These are phyloP conservation scores for Callyntrura sp. DNA, from an alignment of 2,888 invertebrate genomes.

Conservation along the genomic window DNA sequence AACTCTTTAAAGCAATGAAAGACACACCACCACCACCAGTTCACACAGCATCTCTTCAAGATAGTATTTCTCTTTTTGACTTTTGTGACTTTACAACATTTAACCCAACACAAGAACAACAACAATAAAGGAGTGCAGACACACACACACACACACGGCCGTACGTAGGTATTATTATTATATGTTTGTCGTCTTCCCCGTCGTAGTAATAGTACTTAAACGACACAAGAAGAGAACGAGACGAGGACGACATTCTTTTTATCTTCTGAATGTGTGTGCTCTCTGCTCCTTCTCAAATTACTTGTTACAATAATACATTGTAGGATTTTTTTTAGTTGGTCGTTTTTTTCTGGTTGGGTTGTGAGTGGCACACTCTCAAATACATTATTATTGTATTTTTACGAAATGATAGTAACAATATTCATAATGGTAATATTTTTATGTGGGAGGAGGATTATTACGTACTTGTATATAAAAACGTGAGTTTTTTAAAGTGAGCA, in stretches of 20 bases:
- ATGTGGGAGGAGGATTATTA: no score
- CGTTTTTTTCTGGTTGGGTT: not conserved
- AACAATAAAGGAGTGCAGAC: conserved; percentile 3
- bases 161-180: not conserved
- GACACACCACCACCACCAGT: conserved; percentile 13
- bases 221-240: not conserved
- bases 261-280: no score
- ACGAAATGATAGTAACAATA: no score
- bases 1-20: conserved; percentile 16
- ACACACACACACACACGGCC: not conserved
- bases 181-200: not conserved
- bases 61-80: conserved; percentile 50
- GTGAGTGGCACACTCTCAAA: conserved; percentile 2
- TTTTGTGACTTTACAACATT: conserved; percentile 47
- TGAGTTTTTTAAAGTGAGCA: no score
- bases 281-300: conserved; percentile 27
- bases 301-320: conserved; percentile 1
- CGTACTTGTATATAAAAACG: no score
- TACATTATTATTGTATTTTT: not conserved
- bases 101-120: no score
- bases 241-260: conserved; percentile 3
- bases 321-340: not conserved
- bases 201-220: no score
- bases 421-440: no score
- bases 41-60: conserved; percentile 45